phyloP scores from a whole-genome alignment of 2,797 vertebrate species.

The Molossus alvarezi region DNA sequence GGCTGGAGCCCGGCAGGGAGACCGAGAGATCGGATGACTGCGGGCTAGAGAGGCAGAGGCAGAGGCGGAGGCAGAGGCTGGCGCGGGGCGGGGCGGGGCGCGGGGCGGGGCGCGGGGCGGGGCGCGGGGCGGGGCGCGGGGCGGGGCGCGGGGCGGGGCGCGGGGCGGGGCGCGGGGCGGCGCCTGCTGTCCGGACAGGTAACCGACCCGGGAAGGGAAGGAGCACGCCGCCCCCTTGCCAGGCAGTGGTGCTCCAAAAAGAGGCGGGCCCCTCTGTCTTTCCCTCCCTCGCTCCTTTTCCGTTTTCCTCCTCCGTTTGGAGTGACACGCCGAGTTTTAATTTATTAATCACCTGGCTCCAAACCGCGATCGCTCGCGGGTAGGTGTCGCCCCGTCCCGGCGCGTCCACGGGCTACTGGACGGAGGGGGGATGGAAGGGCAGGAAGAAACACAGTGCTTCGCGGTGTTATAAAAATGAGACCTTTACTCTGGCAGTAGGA shows the following conservation, averaged over 20 bases:
- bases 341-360: neutral
- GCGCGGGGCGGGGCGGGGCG: neutral
- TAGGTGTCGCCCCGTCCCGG: neutral
- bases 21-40: neutral
- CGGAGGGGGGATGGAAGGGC: neutral
- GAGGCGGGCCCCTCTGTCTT: rapidly evolving
- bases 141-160: neutral
- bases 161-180: neutral
- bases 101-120: too few species aligned
- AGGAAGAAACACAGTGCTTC: constrained; percentile 46
- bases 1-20: rapidly evolving
- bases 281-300: neutral
- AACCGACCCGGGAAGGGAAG: rapidly evolving
- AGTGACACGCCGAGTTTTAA: neutral
- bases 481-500: constrained; percentile 71
- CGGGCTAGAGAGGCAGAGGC: neutral
- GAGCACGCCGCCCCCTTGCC: neutral
- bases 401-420: neutral
- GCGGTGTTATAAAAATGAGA: neutral
- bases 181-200: too few species aligned
- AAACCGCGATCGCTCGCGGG: neutral
- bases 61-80: neutral
- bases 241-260: rapidly evolving
- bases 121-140: neutral
- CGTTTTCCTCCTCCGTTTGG: neutral